Percentiles rank a stretch among this genome's conserved stretches.
phyloP scores from a whole-genome alignment of 2,888 invertebrate species.

The Cheilosia variabilis region DNA sequence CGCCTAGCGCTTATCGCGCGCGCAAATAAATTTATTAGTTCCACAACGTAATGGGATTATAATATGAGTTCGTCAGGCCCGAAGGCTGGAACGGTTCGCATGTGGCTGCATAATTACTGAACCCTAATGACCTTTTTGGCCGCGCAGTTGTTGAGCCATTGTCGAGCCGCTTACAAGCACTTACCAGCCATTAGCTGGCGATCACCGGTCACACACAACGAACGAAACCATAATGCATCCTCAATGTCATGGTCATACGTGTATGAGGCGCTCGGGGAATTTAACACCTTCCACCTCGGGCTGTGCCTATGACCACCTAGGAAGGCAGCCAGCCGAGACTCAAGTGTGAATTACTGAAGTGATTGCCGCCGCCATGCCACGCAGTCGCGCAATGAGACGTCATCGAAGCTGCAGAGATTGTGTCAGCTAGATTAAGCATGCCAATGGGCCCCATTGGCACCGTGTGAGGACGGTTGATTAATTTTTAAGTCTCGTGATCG shows the following conservation, averaged over 20 bases:
- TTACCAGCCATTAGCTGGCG: conserved; percentile 64
- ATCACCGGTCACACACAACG: conserved; percentile 47
- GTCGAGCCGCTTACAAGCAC: conserved; percentile 57
- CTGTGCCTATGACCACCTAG: conserved; percentile 64
- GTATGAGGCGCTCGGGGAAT: conserved; percentile 38
- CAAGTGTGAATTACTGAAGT: conserved; percentile 64
- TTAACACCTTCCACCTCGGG: conserved; percentile 66
- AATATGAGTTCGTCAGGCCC: conserved; percentile 61
- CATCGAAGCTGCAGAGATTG: conserved; percentile 54
- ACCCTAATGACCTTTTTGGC: conserved; percentile 70
- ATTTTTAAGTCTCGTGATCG: conserved; percentile 64
- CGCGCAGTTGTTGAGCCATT: conserved; percentile 22
- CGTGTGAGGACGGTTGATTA: conserved; percentile 63
- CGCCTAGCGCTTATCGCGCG: conserved; percentile 65
- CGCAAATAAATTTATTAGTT: conserved; percentile 71
- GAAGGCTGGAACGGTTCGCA: conserved; percentile 26
- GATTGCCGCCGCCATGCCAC: conserved; percentile 28
- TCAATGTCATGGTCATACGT: conserved; percentile 69
- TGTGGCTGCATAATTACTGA: conserved; percentile 61
- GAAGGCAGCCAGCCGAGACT: conserved; percentile 52
- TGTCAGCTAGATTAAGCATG: conserved; percentile 63
- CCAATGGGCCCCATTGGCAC: conserved; percentile 31
- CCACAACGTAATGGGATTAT: conserved; percentile 70
- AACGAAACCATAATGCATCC: conserved; percentile 69
- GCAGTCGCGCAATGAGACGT: conserved; percentile 42